Evolutionary conservation across 1,140 invertebrate species (phyloP), one percentile per base, ranked within the genome.

Genomic region (Drosophila miranda): DNA sequence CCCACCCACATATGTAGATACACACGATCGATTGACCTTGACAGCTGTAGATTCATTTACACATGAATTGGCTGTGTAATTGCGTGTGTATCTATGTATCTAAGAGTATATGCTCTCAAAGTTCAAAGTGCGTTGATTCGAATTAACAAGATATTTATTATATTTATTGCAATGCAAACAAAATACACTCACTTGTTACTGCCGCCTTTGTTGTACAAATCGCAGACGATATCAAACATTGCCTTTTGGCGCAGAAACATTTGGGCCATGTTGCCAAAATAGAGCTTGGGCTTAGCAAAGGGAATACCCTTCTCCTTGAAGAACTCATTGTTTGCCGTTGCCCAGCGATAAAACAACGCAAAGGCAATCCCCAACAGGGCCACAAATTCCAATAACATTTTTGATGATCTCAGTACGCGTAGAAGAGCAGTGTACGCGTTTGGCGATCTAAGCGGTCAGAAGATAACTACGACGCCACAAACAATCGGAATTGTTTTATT

Each of bases 341-440:
- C 56, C 86, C 87, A 91, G 48, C 75, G 73, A 56, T 91, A 91
- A 38, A 67, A 62, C 50, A 90, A 44, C 50, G 60, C 64, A 14
- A 68, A 13, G 30, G 51, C 52, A 16, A 89, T 51, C 3, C 38
- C 63, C 8, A 64, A 14, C 6, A 88, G 30, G 1, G 86, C 71
- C 3, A 83, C 8, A 16, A 62, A 73, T 48, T 89, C 88, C 23
- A 80, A 49, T 44, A 81, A 42, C 89, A 90, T 90, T 28, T 66
- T 48, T 9, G n/a, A 42, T 13, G 43, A 41, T 6, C 16, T 30
- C 42, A 34, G 16, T 8, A 42, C 34, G 28, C 7, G 28, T 30
- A 7, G 28, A 13, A 6, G 51, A 45, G 30, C 51, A 43, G 45
- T 67, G 41, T 6, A 26, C 26, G 0, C 26, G 50, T 46, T 56